Percentiles rank a stretch among this genome's conserved stretches.
Evolutionary conservation across 2,888 invertebrate species (phyloP).

Genomic region (Platycheirus rosarum): DNA sequence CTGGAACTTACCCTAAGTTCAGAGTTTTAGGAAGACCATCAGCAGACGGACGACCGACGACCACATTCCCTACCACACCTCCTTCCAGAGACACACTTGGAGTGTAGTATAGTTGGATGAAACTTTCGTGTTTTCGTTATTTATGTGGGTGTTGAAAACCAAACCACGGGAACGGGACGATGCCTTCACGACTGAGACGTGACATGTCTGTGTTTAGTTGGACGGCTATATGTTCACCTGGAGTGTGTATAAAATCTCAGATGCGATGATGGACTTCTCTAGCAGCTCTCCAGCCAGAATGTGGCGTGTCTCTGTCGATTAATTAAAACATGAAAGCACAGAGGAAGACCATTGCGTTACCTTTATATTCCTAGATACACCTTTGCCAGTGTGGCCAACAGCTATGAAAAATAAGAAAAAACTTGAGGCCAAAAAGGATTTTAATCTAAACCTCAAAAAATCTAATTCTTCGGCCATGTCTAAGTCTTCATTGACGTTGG

Average conservation of each 20-base stretch:
- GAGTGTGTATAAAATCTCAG: constrained; percentile 71
- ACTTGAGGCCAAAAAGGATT: not conserved
- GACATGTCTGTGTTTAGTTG: constrained; percentile 48
- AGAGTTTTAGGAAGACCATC: constrained; percentile 37
- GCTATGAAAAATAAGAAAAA: constrained; percentile 9
- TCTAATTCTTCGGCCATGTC: too few species aligned
- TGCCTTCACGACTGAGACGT: constrained; percentile 33
- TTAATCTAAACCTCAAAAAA: too few species aligned
- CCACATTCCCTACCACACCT: constrained; percentile 37
- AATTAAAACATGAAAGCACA: constrained; percentile 73
- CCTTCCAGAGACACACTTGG: constrained; percentile 24
- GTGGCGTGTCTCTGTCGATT: constrained; percentile 71
- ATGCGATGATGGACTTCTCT: constrained; percentile 67
- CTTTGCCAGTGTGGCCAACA: constrained; percentile 1
- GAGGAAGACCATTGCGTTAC: constrained; percentile 63
- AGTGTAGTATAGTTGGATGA: constrained; percentile 35
- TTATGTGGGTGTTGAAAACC: constrained; percentile 73
- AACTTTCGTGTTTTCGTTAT: constrained; percentile 69
- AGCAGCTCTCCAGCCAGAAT: constrained; percentile 14
- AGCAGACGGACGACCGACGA: constrained; percentile 5
- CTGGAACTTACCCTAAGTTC: constrained; percentile 45
- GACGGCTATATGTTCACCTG: constrained; percentile 56
- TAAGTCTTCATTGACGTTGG: too few species aligned
- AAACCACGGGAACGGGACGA: constrained; percentile 36
- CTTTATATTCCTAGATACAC: constrained; percentile 12